Percentiles rank a stretch among this genome's conserved stretches.
These are phyloP conservation scores for Columba janthina DNA, from an alignment of 2,113 vertebrate genomes.

Conservation along the genomic window DNA sequence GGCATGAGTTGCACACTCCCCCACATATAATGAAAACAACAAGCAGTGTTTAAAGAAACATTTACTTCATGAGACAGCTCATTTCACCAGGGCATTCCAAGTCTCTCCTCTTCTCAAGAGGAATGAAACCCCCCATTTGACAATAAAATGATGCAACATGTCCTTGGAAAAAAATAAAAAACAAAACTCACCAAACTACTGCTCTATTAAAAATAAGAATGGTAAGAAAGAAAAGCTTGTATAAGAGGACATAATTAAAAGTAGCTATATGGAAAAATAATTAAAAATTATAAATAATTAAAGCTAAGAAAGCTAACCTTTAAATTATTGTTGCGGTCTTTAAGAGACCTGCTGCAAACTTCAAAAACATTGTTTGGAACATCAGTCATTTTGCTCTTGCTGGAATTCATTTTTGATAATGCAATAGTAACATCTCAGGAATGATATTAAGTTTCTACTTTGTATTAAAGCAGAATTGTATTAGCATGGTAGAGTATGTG, in stretches of 20 bases:
- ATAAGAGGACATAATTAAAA: neutral
- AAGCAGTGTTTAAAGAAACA: neutral
- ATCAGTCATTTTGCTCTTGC: constrained; percentile 30
- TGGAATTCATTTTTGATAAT: constrained; percentile 56
- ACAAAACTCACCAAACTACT: neutral
- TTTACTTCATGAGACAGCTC: neutral
- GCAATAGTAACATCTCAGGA: constrained; percentile 30
- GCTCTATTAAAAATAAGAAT: neutral
- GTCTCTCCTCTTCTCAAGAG: neutral
- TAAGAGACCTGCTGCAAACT: neutral
- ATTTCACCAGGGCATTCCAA: neutral
- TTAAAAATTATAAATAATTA: neutral
- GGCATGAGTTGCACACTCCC: neutral
- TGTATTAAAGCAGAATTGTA: constrained; percentile 56
- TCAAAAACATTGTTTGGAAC: constrained; percentile 8
- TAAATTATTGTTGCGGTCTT: neutral
- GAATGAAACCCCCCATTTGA: neutral
- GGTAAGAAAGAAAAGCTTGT: neutral
- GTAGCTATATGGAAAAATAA: neutral
- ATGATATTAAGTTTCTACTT: constrained; percentile 57
- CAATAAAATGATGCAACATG: neutral
- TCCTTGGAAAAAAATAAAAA: neutral
- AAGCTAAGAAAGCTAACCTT: neutral
- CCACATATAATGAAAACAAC: neutral
- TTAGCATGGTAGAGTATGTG: constrained; percentile 25